These are phyloP conservation scores for Anableps anableps DNA, from an alignment of 2,797 vertebrate genomes.

Conservation along the genomic window DNA sequence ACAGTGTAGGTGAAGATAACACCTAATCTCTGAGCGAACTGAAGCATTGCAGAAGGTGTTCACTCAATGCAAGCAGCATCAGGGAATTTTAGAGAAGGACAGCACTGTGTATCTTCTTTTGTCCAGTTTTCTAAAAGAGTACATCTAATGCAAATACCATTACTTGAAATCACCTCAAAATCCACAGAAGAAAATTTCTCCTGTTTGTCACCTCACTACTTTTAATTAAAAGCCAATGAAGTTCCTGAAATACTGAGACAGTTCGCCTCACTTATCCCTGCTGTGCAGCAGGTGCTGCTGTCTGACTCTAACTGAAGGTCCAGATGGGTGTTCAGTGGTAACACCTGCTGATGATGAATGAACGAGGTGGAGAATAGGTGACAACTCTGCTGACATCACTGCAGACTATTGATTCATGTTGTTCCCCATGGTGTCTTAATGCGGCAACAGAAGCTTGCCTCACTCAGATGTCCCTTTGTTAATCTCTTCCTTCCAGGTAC, in stretches of 20 bases:
- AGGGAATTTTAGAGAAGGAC: neutral
- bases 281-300: conserved; percentile 2
- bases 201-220: neutral
- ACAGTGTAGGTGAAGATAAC: neutral
- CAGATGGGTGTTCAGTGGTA: neutral
- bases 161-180: neutral
- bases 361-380: neutral
- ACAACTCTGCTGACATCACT: neutral
- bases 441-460: neutral
- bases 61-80: neutral
- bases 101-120: neutral
- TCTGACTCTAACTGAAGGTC: neutral
- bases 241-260: neutral
- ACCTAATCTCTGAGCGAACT: neutral
- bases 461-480: neutral
- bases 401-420: neutral
- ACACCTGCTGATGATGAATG: conserved; percentile 3
- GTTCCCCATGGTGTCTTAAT: neutral
- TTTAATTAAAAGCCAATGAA: neutral
- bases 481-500: neutral
- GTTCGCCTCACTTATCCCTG: neutral
- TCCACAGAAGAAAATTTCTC: neutral
- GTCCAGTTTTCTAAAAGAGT: neutral
- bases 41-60: neutral
- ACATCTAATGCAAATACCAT: neutral